phyloP scores from a whole-genome alignment of 2,888 invertebrate genomes.

The Hetaerina titia region DNA sequence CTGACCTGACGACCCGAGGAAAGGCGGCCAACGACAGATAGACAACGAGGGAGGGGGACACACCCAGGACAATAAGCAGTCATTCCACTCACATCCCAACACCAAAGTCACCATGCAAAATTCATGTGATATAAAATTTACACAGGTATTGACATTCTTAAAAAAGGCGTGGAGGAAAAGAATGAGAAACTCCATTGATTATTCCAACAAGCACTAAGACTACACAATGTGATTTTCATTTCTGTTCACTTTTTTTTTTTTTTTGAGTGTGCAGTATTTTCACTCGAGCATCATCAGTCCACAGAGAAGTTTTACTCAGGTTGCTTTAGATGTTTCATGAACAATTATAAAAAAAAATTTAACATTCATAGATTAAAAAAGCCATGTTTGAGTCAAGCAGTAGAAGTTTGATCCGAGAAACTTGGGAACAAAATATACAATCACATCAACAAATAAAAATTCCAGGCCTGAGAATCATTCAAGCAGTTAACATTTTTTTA shows the following conservation, averaged over 20 bases:
- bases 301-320: not conserved
- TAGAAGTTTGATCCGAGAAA: not conserved
- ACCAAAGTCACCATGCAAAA: constrained; percentile 59
- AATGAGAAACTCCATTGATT: constrained; percentile 1
- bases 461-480: not conserved
- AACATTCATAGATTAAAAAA: not conserved
- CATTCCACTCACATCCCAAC: constrained; percentile 56
- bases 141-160: not conserved
- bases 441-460: not conserved
- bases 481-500: not conserved
- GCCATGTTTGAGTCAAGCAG: not conserved
- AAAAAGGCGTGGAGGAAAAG: not conserved
- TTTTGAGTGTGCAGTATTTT: not conserved
- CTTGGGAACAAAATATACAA: not conserved
- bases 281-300: constrained; percentile 21
- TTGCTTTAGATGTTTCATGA: not conserved
- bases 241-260: not conserved
- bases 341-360: not conserved
- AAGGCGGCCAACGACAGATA: constrained; percentile 37
- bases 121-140: constrained; percentile 33
- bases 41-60: constrained; percentile 37
- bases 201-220: not conserved
- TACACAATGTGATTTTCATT: not conserved
- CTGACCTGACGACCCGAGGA: constrained; percentile 68
- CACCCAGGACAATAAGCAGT: constrained; percentile 63